Evolutionary conservation across 2,797 vertebrate genomes (phyloP).

Genomic region (Graptemys geographica): DNA sequence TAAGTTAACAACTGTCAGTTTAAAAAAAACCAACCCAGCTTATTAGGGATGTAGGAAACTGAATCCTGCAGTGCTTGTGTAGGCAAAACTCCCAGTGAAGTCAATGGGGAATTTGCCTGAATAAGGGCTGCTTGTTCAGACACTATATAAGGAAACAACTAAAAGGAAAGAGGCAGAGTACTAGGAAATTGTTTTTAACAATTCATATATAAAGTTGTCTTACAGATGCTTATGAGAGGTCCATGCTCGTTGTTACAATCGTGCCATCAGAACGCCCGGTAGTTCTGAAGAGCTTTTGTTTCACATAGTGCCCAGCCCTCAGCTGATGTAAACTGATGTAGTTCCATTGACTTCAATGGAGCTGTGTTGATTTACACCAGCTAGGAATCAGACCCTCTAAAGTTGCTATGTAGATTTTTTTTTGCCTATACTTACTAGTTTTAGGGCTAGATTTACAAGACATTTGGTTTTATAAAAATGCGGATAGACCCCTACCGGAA

Average conservation of each 20-base stretch:
- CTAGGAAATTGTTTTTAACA: conserved; percentile 23
- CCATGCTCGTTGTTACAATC: rapidly evolving
- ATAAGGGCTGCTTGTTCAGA: conserved; percentile 5
- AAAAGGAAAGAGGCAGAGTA: neutral
- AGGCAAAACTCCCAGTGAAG: neutral
- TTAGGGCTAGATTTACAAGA: neutral
- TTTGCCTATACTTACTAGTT: neutral
- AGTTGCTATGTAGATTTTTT: neutral
- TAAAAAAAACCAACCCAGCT: conserved; percentile 3
- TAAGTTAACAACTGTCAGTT: neutral
- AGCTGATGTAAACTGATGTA: neutral
- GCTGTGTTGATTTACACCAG: neutral
- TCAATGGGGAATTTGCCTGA: neutral
- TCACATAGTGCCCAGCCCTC: neutral
- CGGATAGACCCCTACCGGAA: neutral
- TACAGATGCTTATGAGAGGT: neutral
- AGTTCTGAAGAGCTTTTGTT: neutral
- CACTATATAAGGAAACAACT: neutral
- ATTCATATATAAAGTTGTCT: neutral
- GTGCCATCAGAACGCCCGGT: neutral
- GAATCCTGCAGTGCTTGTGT: neutral
- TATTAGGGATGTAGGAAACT: neutral
- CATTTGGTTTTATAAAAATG: neutral
- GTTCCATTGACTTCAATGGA: neutral
- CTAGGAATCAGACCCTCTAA: neutral